These are phyloP conservation scores for Galagoides demidoff DNA, from an alignment of 2,797 vertebrate species.

Conservation along the genomic window DNA sequence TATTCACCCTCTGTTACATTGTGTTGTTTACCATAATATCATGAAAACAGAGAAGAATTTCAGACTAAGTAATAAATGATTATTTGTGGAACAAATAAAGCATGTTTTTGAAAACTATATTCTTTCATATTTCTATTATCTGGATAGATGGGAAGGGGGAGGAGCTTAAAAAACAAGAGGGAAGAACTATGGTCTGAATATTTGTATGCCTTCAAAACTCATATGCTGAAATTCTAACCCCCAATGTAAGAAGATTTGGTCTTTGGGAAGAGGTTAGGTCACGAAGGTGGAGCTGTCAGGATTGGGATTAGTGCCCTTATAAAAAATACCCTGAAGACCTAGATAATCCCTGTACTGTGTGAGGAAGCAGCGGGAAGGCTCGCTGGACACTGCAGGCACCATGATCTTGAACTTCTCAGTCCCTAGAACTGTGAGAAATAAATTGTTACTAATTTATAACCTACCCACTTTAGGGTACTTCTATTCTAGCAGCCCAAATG, in stretches of 20 bases:
- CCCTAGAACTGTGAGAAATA: not conserved
- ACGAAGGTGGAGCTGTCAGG: too few species aligned
- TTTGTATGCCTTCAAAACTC: too few species aligned
- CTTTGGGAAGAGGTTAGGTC: not conserved
- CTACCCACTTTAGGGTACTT: not conserved
- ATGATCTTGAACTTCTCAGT: not conserved
- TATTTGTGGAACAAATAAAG: not conserved
- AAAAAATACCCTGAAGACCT: not conserved
- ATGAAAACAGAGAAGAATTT: not conserved
- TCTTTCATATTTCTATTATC: not conserved
- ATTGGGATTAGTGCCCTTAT: not conserved
- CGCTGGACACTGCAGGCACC: too few species aligned
- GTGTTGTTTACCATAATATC: not conserved
- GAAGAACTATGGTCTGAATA: not conserved
- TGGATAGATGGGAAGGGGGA: not conserved
- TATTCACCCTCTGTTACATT: not conserved
- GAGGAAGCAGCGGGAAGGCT: not conserved
- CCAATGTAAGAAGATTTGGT: too few species aligned
- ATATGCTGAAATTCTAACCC: not conserved
- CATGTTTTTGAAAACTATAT: not conserved
- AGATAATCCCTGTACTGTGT: not conserved
- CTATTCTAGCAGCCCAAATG: not conserved
- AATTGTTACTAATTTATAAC: not conserved
- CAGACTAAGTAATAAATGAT: not conserved
- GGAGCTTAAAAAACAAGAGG: not conserved